Evolutionary conservation across 2,888 invertebrate species (phyloP).

Genomic region (Eudasyphora cyanicolor): DNA sequence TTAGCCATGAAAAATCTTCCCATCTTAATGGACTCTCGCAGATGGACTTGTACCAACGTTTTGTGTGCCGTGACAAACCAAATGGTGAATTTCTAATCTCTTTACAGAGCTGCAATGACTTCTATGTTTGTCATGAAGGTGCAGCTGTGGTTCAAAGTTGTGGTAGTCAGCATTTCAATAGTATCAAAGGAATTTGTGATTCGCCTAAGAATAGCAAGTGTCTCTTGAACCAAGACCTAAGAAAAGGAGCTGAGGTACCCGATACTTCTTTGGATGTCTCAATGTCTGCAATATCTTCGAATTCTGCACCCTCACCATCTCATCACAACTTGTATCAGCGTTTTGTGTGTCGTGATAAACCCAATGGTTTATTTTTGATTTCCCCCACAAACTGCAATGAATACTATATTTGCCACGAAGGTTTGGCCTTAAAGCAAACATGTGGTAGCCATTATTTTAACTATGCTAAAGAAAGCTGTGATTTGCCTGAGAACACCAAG

Average conservation of each 20-base stretch:
- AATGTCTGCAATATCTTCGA: neutral
- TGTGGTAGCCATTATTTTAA: conserved; percentile 74
- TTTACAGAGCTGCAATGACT: conserved; percentile 72
- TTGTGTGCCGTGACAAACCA: conserved; percentile 71
- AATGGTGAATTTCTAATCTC: conserved; percentile 74
- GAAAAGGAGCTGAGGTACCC: no score
- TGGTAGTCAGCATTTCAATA: conserved; percentile 73
- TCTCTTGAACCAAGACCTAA: no score
- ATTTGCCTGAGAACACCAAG: conserved; percentile 73
- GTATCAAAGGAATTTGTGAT: conserved; percentile 74
- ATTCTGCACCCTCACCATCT: neutral
- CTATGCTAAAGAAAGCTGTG: conserved; percentile 73
- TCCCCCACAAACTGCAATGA: conserved; percentile 73
- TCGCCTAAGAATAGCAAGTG: conserved; percentile 74
- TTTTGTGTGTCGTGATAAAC: conserved; percentile 71
- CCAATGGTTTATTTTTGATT: conserved; percentile 73
- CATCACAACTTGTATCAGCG: conserved; percentile 68
- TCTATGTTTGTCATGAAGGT: conserved; percentile 72
- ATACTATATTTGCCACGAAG: conserved; percentile 73
- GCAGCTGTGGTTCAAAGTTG: conserved; percentile 71
- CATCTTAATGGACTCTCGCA: no score
- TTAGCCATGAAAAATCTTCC: no score
- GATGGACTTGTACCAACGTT: no score
- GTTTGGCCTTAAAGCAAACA: conserved; percentile 69
- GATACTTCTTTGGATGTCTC: no score